A percentile compares a stretch with the other conserved stretches of the same genome.
Conservation (phyloP, 2,797 vertebrate species). For the Pterois miles region DNA sequence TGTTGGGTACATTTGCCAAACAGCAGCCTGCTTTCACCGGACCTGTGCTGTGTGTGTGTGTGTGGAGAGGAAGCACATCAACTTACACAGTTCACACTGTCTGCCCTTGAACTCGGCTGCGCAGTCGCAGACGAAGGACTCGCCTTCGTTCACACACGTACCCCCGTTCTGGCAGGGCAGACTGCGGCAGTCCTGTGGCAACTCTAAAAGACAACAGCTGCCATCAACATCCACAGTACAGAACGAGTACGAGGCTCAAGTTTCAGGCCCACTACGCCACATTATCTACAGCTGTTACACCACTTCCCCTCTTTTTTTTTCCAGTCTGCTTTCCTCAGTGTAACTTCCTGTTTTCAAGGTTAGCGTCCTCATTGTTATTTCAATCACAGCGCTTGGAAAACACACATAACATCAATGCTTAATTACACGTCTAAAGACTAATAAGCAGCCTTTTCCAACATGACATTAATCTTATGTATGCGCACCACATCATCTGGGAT, state of each 20-base stretch:
- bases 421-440: neutral
- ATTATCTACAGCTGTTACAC: conserved; percentile 40
- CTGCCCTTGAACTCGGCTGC: conserved; percentile 88
- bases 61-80: conserved; percentile 17
- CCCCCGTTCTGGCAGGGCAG: conserved; percentile 92
- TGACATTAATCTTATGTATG: neutral
- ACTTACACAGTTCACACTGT: conserved; percentile 93
- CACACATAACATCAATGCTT: neutral
- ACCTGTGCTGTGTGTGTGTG: neutral
- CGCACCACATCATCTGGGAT: conserved; percentile 42
- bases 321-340: neutral
- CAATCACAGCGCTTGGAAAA: neutral
- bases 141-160: conserved; percentile 80
- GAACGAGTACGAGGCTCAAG: conserved; percentile 35
- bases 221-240: conserved; percentile 57
- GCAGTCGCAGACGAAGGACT: conserved; percentile 87
- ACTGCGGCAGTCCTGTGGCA: conserved; percentile 83
- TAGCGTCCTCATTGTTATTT: neutral
- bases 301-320: neutral
- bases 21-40: neutral
- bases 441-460: neutral
- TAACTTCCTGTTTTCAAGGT: conserved; percentile 1
- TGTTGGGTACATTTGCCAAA: neutral
- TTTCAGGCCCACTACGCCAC: conserved; percentile 58
- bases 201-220: conserved; percentile 79